Base-by-base conservation (phyloP, 2,888 invertebrate genomes). In the Lottia scabra region DNA sequence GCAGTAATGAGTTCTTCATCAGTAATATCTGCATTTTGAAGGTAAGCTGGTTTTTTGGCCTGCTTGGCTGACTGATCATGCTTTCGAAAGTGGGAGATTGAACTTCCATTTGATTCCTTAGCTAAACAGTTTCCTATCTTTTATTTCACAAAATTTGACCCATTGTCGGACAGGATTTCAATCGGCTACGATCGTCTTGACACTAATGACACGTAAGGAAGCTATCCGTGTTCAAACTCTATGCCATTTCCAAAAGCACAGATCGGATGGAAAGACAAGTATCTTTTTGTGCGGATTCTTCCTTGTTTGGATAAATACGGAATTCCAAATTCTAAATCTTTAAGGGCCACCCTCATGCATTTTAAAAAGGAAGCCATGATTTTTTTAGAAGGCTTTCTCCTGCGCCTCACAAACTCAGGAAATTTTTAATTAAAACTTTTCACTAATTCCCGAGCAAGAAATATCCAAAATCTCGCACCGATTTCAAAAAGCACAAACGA, bases 1-100 rank as follows among this genome's bases (percentile, higher is more conserved):
- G 77, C 78, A 4, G 77, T 79, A 10, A 70, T 45, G 5, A 78
- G 63, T 63, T 77, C 77, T 65, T 79, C 78, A 64, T 80, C 77
- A 15, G 67, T 76, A 10, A 77, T 68, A n/a, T 76, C 75, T 5
- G 78, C 74, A 43, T 46, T 26, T 4, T 67, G 67, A 12, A 80
- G 62, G 1, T 78, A 73, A 10, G 71, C 75, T n/a, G n/a, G n/a
- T 66, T 68, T 72, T 2, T 78, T 73, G 19, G 79, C 78, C 43
- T 69, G 56, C 70, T 79, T 80, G 10, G 78, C 77, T 23, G 63
- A 56, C 46, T 77, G 1, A 81, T 69, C 72, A 78, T 74, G 1
- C 62, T 63, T 66, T 80, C 76, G 67, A 77, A 0, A 71, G 1
- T 45, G 80, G 78, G 2, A 75, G 80, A 68, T 75, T 76, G 38